Evolutionary conservation across 2,888 invertebrate genomes (phyloP).

Genomic region (Nesidiocoris tenuis): DNA sequence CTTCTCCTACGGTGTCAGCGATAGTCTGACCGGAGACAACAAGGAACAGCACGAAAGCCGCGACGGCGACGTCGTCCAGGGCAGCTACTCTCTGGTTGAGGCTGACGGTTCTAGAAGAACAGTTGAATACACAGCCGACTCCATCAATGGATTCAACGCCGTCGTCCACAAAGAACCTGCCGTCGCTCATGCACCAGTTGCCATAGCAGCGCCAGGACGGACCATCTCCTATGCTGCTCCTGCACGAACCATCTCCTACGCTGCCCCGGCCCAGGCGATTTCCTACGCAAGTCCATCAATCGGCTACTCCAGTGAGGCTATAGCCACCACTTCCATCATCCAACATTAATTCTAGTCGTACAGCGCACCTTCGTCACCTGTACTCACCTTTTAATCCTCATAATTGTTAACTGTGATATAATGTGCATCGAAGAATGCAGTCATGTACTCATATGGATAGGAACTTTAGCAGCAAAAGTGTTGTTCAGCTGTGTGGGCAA

Average conservation of each 20-base stretch:
- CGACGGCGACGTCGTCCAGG: conserved; percentile 11
- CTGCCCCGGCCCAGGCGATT: background rate
- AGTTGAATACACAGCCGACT: conserved; percentile 12
- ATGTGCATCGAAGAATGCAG: no score
- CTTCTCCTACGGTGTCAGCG: conserved; percentile 1
- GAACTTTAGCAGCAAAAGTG: no score
- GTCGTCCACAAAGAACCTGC: conserved; percentile 10
- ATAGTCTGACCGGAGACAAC: conserved; percentile 5
- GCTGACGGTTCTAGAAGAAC: conserved; percentile 7
- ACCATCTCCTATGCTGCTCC: conserved; percentile 25
- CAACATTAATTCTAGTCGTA: no score
- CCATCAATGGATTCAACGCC: conserved; percentile 16
- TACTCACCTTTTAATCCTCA: no score
- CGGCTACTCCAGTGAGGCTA: background rate
- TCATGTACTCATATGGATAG: no score
- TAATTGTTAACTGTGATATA: no score
- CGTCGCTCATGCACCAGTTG: conserved; percentile 24
- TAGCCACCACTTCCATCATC: background rate
- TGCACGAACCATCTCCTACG: background rate
- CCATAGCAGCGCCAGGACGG: conserved; percentile 12
- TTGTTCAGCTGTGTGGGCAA: no score
- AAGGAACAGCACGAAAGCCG: background rate
- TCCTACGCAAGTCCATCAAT: conserved; percentile 8
- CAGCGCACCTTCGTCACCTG: no score
- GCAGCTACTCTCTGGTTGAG: conserved; percentile 19